A percentile compares a stretch with the other conserved stretches of the same genome.
Evolutionary conservation across 2,888 invertebrate genomes (phyloP).

Genomic region (Lepidochrysops patricia): DNA sequence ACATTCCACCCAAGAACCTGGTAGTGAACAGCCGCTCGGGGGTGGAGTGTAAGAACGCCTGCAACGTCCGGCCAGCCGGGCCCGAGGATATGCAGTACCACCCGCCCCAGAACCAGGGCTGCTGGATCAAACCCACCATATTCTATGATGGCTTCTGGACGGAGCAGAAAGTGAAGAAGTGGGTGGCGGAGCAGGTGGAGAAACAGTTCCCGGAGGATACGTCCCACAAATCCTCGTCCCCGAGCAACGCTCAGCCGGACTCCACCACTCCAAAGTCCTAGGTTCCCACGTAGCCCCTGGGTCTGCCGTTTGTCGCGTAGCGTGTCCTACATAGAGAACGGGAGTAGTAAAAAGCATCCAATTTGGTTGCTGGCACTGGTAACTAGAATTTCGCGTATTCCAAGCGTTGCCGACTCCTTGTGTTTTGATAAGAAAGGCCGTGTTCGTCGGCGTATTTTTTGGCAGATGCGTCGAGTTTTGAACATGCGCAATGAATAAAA

Average conservation of each 20-base stretch:
- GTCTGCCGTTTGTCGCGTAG: neutral
- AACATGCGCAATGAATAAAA: too few relatives aligned
- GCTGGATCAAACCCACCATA: constrained; percentile 69
- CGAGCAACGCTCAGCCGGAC: constrained; percentile 27
- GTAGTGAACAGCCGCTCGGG: constrained; percentile 49
- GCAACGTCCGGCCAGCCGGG: constrained; percentile 29
- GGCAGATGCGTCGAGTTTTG: too few relatives aligned
- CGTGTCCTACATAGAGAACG: neutral
- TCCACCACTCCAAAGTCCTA: constrained; percentile 28
- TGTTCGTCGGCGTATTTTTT: too few relatives aligned
- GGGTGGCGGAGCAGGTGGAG: constrained; percentile 69
- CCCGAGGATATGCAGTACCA: constrained; percentile 40
- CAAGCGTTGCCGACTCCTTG: neutral
- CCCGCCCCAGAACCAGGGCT: constrained; percentile 45
- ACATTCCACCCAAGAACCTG: constrained; percentile 57
- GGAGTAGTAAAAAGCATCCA: neutral
- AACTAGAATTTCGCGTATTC: too few relatives aligned
- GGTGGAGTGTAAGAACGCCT: constrained; percentile 42
- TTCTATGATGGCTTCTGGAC: constrained; percentile 73
- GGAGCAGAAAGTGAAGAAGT: constrained; percentile 69
- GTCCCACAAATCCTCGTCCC: constrained; percentile 31
- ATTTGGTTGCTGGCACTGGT: neutral
- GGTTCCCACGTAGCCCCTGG: neutral
- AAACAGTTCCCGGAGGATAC: constrained; percentile 60
- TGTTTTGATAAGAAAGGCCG: too few relatives aligned